phyloP scores from a whole-genome alignment of 2,113 vertebrate species.

The Propithecus coquereli region DNA sequence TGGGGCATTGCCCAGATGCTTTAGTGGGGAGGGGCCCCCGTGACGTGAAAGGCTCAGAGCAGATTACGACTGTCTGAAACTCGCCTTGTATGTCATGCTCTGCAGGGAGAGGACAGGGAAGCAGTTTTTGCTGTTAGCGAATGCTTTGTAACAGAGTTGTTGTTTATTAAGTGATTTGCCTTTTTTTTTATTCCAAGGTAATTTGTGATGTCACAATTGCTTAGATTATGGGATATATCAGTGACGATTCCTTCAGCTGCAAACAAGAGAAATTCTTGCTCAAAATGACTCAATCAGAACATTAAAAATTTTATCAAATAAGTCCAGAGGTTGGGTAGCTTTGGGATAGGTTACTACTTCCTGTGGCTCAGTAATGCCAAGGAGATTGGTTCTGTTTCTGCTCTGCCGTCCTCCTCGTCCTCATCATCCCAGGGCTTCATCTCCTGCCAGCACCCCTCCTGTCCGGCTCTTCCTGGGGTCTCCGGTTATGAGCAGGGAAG shows the following conservation, averaged over 20 bases:
- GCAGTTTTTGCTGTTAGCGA: neutral
- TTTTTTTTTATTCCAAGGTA: neutral
- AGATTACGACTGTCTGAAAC: neutral
- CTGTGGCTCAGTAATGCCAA: accelerated
- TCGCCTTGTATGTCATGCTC: accelerated
- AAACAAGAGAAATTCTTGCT: neutral
- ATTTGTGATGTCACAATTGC: neutral
- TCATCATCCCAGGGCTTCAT: neutral
- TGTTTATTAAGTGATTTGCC: neutral
- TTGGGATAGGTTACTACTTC: neutral
- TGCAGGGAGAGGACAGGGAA: neutral
- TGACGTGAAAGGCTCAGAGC: neutral
- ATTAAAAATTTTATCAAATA: neutral
- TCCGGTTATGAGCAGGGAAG: neutral
- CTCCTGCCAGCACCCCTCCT: neutral
- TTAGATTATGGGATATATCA: neutral
- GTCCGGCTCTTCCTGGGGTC: neutral
- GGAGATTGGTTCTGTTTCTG: neutral
- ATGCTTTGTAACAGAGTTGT: neutral
- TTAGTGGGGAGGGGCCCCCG: neutral
- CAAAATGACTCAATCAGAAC: neutral
- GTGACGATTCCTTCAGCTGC: neutral
- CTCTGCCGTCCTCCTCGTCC: neutral
- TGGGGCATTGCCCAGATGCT: neutral
- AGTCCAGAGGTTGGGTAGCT: no score